Percentiles rank a stretch among this genome's conserved stretches.
phyloP scores from a whole-genome alignment of 2,113 vertebrate genomes.

The Peromyscus californicus region DNA sequence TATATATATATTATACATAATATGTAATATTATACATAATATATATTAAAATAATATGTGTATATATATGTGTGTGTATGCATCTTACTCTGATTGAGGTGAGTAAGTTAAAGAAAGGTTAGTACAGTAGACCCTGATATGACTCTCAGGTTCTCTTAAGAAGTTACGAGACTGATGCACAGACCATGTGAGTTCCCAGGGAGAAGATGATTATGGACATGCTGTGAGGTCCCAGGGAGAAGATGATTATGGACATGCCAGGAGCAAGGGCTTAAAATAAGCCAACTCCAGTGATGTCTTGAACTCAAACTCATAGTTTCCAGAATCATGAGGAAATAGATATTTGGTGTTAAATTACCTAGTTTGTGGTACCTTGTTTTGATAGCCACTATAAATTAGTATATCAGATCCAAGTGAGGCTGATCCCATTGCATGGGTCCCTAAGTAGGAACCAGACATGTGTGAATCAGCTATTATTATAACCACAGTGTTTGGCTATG shows the following conservation, averaged over 20 bases:
- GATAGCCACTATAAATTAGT: not conserved
- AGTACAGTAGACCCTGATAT: no score
- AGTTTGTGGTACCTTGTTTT: not conserved
- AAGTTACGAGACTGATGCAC: not conserved
- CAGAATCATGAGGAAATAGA: not conserved
- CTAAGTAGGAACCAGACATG: not conserved
- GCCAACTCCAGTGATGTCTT: not conserved
- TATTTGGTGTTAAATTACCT: not conserved
- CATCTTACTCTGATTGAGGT: not conserved
- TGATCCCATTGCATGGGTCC: not conserved
- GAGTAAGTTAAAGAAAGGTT: not conserved
- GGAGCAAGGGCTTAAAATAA: not conserved
- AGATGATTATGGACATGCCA: not conserved
- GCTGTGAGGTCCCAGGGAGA: not conserved
- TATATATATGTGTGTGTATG: no score
- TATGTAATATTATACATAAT: no score
- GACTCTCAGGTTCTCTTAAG: not conserved
- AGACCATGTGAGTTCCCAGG: not conserved
- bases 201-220: not conserved
- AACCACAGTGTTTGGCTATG: not conserved
- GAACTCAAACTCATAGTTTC: not conserved
- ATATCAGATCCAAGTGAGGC: not conserved
- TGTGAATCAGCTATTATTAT: not conserved
- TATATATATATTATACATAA: no score
- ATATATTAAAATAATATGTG: no score